Conservation (phyloP, 2,113 vertebrate species). For the Pagrus major region DNA sequence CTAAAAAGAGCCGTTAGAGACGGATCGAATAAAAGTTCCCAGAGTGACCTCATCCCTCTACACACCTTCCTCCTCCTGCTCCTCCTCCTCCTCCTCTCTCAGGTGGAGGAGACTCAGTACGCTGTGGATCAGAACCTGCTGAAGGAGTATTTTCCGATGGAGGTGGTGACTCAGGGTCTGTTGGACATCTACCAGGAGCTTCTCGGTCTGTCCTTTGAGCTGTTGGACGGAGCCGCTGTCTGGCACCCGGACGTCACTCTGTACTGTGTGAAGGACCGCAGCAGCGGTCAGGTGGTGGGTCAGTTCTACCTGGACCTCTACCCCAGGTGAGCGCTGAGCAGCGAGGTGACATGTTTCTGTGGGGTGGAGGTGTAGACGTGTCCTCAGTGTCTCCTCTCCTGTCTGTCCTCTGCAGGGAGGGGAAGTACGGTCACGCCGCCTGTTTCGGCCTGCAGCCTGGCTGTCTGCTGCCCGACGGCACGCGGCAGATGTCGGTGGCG, state of each 20-base stretch:
- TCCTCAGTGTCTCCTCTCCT: not conserved
- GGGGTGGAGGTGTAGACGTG: not conserved
- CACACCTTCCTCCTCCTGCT: not conserved
- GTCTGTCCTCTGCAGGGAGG: conserved; percentile 85
- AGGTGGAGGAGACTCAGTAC: conserved; percentile 95
- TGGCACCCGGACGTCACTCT: conserved; percentile 96
- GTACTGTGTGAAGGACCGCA: conserved; percentile 88
- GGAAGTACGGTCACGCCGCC: conserved; percentile 96
- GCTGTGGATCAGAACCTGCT: conserved; percentile 95
- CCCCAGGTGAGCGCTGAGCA: conserved; percentile 87
- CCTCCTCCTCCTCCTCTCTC: not conserved
- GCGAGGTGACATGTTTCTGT: no score
- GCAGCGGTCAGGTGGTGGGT: conserved; percentile 85
- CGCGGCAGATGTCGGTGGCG: conserved; percentile 90
- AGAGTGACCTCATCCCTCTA: no score
- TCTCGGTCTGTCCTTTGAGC: conserved; percentile 90
- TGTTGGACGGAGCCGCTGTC: conserved; percentile 85
- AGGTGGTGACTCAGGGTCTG: conserved; percentile 94
- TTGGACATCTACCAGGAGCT: conserved; percentile 97
- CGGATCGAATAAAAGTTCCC: no score
- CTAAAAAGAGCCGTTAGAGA: not conserved
- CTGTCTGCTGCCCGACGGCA: conserved; percentile 87
- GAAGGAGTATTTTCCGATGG: conserved; percentile 98
- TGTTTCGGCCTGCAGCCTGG: conserved; percentile 97
- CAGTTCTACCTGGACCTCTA: conserved; percentile 98